Percentiles rank a stretch among this genome's conserved stretches.
Conservation (phyloP, 2,113 vertebrate genomes). For the Cranoglanis bouderius region DNA sequence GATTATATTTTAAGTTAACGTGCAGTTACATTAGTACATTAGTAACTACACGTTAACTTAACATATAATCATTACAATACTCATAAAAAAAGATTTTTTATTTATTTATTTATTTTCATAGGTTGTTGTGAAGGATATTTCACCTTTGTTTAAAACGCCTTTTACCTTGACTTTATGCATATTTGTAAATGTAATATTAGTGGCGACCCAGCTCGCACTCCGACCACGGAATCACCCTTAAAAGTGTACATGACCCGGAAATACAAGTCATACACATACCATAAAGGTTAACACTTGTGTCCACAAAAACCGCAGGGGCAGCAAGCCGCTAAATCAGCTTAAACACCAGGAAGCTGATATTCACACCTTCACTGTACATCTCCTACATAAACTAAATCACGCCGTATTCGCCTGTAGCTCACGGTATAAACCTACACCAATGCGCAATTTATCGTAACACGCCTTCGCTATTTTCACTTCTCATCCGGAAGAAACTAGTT, state of each 20-base stretch:
- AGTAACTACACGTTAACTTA: too few relatives aligned
- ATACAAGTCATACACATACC: not conserved
- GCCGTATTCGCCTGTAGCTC: not conserved
- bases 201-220: not conserved
- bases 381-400: not conserved
- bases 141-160: too few relatives aligned
- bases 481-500: not conserved
- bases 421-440: not conserved
- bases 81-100: too few relatives aligned
- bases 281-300: not conserved
- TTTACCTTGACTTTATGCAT: too few relatives aligned
- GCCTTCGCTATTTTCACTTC: not conserved
- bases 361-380: not conserved
- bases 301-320: slow-evolving; percentile 20
- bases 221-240: not conserved
- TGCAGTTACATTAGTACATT: too few relatives aligned
- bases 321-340: not conserved
- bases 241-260: not conserved
- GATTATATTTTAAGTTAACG: too few relatives aligned
- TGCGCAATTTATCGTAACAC: not conserved
- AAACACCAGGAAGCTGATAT: not conserved
- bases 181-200: too few relatives aligned
- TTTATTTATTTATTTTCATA: too few relatives aligned
- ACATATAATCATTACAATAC: too few relatives aligned
- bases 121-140: too few relatives aligned